Base-by-base conservation (phyloP, 2,113 vertebrate genomes). In the Archocentrus centrarchus region DNA sequence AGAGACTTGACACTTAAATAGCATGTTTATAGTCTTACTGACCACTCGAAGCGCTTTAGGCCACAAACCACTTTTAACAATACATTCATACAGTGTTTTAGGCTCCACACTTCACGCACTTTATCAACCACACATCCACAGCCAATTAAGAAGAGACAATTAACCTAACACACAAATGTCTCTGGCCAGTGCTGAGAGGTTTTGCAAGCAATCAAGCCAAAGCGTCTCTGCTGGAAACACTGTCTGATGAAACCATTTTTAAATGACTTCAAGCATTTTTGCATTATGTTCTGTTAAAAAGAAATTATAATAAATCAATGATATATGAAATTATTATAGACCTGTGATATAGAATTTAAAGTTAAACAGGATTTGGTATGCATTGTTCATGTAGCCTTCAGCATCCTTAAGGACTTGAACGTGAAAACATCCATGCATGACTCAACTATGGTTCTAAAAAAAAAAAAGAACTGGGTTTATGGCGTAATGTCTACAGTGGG, bases 351-450 rank as follows among this genome's bases (percentile, higher is more conserved):
- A 55, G 18, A 55, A 50, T 17, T 50, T 47, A 47, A 13, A 47
- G 44, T 14, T 47, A 5, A 47, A 47, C 2, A 50, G 5, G 47
- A 50, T 50, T 50, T 47, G 44, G 44, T 15, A 20, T 55, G 7
- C 17, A 55, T 5, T 18, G 50, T 7, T 55, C 3, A 10, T 0
- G 4, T 41, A 41, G 17, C 32, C 30, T 44, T 8, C 11, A 77
- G 32, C 0, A 5, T 35, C 44, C 53, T 59, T 55, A 53, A 22
- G 10, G 44, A 66, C 59, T 55, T 58, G 41, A 55, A 50, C 47
- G 20, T 75, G 64, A 86, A 80, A 81, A 79, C 61, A 83, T 61
- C 2, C 53, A 50, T 24, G 75, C 44, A 35, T 90, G 89, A 81
- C 86, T 90, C 35, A 84, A 37, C 63, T 79, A 59, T 55, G 76